Percentiles rank a stretch among this genome's conserved stretches.
phyloP scores from a whole-genome alignment of 2,797 vertebrate genomes.

The Chaunax sp. region DNA sequence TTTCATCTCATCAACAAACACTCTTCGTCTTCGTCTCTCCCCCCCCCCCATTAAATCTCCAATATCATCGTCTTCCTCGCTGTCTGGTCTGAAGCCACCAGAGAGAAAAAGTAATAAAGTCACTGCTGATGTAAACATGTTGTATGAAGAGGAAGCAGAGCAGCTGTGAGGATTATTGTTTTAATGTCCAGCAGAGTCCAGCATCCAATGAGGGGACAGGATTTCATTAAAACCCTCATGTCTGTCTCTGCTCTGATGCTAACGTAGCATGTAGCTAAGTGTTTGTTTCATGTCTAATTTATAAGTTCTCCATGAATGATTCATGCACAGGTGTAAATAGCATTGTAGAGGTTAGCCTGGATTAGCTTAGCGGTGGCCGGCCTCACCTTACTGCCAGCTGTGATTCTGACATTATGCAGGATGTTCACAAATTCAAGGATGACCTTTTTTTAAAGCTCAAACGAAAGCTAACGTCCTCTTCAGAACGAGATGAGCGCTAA shows the following conservation, averaged over 20 bases:
- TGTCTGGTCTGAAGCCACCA: constrained; percentile 32
- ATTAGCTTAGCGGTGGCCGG: neutral
- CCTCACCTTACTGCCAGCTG: constrained; percentile 31
- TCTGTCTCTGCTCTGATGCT: neutral
- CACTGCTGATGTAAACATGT: constrained; percentile 14
- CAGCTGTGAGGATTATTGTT: neutral
- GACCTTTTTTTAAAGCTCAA: no score
- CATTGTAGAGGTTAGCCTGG: constrained; percentile 40
- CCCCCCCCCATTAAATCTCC: constrained; percentile 8
- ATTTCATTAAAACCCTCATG: neutral
- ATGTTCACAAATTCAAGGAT: neutral
- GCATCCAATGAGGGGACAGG: neutral
- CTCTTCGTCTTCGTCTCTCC: neutral
- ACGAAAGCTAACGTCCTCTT: no score
- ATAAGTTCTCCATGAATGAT: constrained; percentile 45
- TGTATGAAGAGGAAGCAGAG: constrained; percentile 8
- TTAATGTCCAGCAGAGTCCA: no score
- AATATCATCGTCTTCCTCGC: constrained; percentile 26
- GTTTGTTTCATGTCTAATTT: constrained; percentile 54
- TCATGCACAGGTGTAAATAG: constrained; percentile 49
- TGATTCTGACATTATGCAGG: neutral
- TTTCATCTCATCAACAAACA: constrained; percentile 51
- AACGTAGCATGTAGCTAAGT: constrained; percentile 31
- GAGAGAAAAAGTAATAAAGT: constrained; percentile 55
- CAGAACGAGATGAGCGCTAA: no score